Base-by-base conservation (phyloP, 2,888 invertebrate genomes). In the Tetropium fuscum region DNA sequence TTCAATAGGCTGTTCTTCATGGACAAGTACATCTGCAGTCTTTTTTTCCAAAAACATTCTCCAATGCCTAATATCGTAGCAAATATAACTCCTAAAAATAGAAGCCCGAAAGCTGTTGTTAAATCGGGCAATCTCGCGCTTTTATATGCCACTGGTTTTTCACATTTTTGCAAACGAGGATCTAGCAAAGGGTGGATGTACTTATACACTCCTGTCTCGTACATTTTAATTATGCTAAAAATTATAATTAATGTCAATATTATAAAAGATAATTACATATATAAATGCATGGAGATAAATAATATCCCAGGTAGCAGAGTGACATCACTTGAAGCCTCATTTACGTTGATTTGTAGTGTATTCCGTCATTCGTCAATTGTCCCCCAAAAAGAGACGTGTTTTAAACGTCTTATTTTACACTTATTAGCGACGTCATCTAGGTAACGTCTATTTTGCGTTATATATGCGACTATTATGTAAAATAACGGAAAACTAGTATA, bases 101-200 rank as follows among this genome's bases (percentile, higher is more conserved):
- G 71, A 13, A 83, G 74, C n/a, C 75, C 73, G 60, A 83, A 84
- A 0, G 88, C 87, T 0, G 87, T 86, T 51, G 84, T 84, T 0
- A 88, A 86, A 69, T 88, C 88, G 0, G 84, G 80, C 0, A 88
- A 81, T 25, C 86, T 79, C 0, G 88, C 88, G 2, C 87, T 87
- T 11, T 86, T 84, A 63, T 87, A 88, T 0, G 84, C 85, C 0
- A 83, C 82, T 0, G 83, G 82, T 1, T 84, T 83, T 1, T 81
- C 80, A 66, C 87, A 88, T 55, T 83, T 82, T 0, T 87, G 85
- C 83, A 88, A 84, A 4, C 81, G 80, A 0, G 84, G 83, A 8
- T 82, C 66, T 68, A 83, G 78, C 30, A 70, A 73, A 16, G 76
- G 73, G 0, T 48, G 51, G 8, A 72, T 61, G 32, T 68, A 69